Base-by-base conservation (phyloP, 2,888 invertebrate genomes). In the Thera obeliscata region DNA sequence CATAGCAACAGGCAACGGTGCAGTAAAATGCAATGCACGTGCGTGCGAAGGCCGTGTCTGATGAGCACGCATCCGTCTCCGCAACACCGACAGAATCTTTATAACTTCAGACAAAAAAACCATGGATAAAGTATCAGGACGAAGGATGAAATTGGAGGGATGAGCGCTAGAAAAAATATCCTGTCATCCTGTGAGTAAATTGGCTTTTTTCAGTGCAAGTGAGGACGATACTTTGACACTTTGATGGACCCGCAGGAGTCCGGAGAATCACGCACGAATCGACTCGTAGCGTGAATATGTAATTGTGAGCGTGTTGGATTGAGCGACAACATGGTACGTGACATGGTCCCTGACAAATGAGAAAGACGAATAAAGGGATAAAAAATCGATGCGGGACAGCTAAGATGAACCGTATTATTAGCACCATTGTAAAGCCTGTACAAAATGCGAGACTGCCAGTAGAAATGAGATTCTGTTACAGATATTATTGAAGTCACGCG, bases 21-120 rank as follows among this genome's bases (percentile, higher is more conserved):
- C 79, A 66, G 71, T 61, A 73, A 75, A 84, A 89, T 89, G 87
- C 88, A 84, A 73, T 79, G 78, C 87, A 88, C 87, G 89, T 83
- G 81, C 85, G 79, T 73, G 78, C 84, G 79, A 88, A 89, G 90
- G 89, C 81, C 85, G 77, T 75, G 78, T 62, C 70, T 80, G 78
- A 77, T 77, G 65, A 66, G 54, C 79, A 76, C 77, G 83, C 86
- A 87, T 89, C 88, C 87, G 86, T 82, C 74, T 77, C 68, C 71
- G 72, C 74, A 77, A 83, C 89, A 78, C 81, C 67, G 67, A 79
- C 76, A 77, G 89, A 90, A 91, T 91, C 77, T 78, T 82, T 85
- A 84, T 85, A 84, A 75, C 75, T 67, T 75, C 72, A 65, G 73
- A 80, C 82, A 83, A 87, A 84, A 83, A 83, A 82, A 46, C 41